These are phyloP conservation scores for Talpa occidentalis DNA, from an alignment of 2,113 vertebrate genomes.

Conservation along the genomic window DNA sequence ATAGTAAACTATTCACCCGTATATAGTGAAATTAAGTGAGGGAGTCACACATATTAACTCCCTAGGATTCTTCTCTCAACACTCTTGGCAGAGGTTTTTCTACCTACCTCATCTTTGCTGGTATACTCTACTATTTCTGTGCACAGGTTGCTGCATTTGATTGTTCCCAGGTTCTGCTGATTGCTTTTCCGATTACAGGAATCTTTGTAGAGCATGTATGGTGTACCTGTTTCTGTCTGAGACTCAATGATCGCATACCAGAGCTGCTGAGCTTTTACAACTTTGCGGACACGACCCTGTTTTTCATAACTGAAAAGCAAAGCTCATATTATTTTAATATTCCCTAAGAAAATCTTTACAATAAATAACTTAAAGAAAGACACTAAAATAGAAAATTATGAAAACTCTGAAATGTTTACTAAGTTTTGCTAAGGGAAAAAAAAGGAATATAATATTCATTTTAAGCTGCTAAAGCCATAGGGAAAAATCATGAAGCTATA, in stretches of 20 bases:
- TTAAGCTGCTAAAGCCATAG: not conserved
- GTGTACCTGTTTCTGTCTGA: constrained; percentile 97
- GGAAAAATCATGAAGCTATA: not conserved
- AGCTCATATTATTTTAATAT: constrained; percentile 42
- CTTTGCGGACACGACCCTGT: constrained; percentile 91
- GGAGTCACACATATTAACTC: not conserved
- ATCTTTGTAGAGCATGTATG: constrained; percentile 99
- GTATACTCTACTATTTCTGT: constrained; percentile 97
- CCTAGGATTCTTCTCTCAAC: not conserved
- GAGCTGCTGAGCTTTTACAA: constrained; percentile 97
- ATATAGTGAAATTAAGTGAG: constrained; percentile 35
- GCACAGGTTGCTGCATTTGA: constrained; percentile 97
- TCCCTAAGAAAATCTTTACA: not conserved
- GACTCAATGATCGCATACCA: constrained; percentile 98
- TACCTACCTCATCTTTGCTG: constrained; percentile 94
- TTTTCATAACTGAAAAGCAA: constrained; percentile 91
- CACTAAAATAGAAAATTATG: constrained; percentile 53
- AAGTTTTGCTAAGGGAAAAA: not conserved
- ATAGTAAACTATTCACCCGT: not conserved
- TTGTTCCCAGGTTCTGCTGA: constrained; percentile 98
- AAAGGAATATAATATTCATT: constrained; percentile 4
- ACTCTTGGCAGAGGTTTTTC: not conserved
- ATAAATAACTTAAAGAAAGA: constrained; percentile 29
- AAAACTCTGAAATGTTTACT: constrained; percentile 36
- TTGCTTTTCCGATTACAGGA: constrained; percentile 98